Percentiles rank a stretch among this genome's conserved stretches.
Conservation (phyloP, 2,888 invertebrate species). For the Galerucella pusilla region DNA sequence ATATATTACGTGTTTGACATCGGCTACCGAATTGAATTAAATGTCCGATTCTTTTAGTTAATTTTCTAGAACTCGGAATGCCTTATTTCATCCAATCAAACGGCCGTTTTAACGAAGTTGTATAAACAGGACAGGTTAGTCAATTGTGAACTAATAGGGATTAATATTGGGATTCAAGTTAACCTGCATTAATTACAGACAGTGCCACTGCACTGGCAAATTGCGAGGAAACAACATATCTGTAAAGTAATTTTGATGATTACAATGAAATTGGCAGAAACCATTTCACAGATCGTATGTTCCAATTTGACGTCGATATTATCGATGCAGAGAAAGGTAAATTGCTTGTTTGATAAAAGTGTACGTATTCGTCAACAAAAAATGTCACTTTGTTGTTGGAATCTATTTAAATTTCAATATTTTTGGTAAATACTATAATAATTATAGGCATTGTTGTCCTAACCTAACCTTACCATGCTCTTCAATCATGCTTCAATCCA, state of each 20-base stretch:
- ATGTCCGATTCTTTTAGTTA: too few relatives aligned
- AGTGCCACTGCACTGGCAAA: constrained; percentile 12
- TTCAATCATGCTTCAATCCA: too few relatives aligned
- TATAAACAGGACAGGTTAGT: constrained; percentile 1
- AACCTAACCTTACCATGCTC: too few relatives aligned
- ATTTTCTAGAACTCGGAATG: background rate
- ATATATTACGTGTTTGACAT: background rate
- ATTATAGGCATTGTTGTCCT: too few relatives aligned
- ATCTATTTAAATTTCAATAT: too few relatives aligned
- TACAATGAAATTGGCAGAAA: constrained; percentile 32
- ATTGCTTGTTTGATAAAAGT: background rate
- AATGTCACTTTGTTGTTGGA: too few relatives aligned
- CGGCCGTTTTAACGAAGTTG: background rate
- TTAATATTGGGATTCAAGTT: constrained; percentile 12
- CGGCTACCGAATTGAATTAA: background rate
- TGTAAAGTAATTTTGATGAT: constrained; percentile 23
- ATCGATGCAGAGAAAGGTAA: background rate
- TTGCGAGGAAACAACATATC: constrained; percentile 18
- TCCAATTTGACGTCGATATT: background rate
- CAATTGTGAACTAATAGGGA: constrained; percentile 6
- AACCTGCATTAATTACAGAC: constrained; percentile 16
- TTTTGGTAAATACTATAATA: too few relatives aligned
- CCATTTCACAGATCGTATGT: background rate
- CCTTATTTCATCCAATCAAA: constrained; percentile 4
- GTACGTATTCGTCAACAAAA: too few relatives aligned